Base-by-base conservation (phyloP, 2,888 invertebrate genomes). In the Caradrina kadenii region DNA sequence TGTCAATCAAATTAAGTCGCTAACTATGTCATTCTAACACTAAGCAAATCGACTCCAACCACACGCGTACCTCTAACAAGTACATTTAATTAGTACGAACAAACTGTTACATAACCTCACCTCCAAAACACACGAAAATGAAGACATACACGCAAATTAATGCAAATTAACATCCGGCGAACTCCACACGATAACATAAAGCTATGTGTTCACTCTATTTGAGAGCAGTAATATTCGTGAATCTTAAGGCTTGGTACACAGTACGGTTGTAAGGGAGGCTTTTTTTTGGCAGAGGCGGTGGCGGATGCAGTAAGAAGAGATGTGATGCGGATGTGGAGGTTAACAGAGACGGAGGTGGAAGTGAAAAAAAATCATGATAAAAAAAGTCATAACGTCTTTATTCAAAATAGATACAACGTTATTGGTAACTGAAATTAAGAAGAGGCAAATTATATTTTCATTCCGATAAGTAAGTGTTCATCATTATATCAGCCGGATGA, bases 81-180 rank as follows among this genome's bases (percentile, higher is more conserved):
- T 1, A 56, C 1, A 8, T 7, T 17, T 45, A 73, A 64, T 73
- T 52, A 50, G 1, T n/a, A 56, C 17, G 1, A 49, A 50, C 64
- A 39, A 56, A 73, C 35, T 45, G 49, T 11, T 64, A 45, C 42
- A 45, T n/a, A 54, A n/a, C 22, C 31, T n/a, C 48, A 19, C 49
- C 48, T n/a, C 39, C 26, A 49, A 54, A 53, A 54, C 53, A 77
- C 52, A 63, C 64, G 73, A 64, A 62, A 77, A 78, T 77, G 64
- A 63, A 73, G 79, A 69, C 62, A 48, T 56, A 63, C 50, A 52
- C 22, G 62, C 61, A 69, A 78, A 76, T 73, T 64, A 58, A 78
- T 76, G 68, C 61, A 78, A 76, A 76, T 77, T 78, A 77, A 73
- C 64, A 78, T 73, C 76, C 73, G 64, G 39, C 7, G 17, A 61